Base-by-base conservation (phyloP, 2,113 vertebrate species). In the Saguinus midas region DNA sequence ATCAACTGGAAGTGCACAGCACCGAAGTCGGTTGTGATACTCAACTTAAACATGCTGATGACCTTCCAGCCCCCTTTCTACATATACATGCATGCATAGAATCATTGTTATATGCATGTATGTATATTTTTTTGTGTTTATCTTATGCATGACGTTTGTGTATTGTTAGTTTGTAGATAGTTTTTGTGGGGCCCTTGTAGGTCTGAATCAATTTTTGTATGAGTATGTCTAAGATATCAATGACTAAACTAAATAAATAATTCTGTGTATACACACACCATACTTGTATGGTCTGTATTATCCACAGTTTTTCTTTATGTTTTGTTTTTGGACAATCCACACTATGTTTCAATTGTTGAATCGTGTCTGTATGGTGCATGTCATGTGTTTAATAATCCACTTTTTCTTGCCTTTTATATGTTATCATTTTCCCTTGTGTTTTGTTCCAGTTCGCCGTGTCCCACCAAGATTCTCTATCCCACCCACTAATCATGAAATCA, bases 401-500 rank as follows among this genome's bases (percentile, higher is more conserved):
- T 93, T 50, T 81, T 96, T 87, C 82, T 68, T 83, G 96, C 97
- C 96, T 96, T 96, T 98, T 98, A 97, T 99, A 98, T 98, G 98
- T 99, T 98, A 98, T 96, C 98, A 98, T 98, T 78, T 97, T 89
- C 91, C 91, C 86, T 93, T 99, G 96, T 98, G 99, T 97, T 99
- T 98, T 98, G 83, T 99, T 99, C 94, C 99, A 99, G 99, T 99
- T 97, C 99, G 99, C 45, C 99, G 99, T 50, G 99, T 99, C 95
- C 99, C 99, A 86, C 99, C 99, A 1, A 99, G 99, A 94, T 99
- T 99, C 98, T 99, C 99, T 98, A 99, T 99, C 78, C 99, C 99
- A 95, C 99, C 99, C 29, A 99, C 99, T 96, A 99, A 99, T 98
- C 99, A 99, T 97, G 99, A 99, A 98, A 99, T 99, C 97, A 99